Evolutionary conservation across 2,113 vertebrate species (phyloP).

Genomic region (Apaloderma vittatum): DNA sequence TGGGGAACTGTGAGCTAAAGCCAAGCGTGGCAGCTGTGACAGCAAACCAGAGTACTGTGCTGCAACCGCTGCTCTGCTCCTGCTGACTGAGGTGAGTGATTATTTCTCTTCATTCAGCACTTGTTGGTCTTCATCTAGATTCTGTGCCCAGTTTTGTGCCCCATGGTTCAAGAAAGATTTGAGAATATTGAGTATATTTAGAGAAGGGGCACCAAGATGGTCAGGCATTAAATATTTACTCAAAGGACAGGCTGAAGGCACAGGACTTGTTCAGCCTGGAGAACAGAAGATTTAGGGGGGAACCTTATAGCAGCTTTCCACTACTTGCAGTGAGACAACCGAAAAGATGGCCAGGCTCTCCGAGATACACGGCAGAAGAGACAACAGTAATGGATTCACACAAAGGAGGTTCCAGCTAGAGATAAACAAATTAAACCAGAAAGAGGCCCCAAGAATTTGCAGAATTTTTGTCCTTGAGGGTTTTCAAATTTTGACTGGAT

Average conservation of each 20-base stretch:
- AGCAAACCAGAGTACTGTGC: not conserved
- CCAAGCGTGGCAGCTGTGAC: fast-evolving
- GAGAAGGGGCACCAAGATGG: not conserved
- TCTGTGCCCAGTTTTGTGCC: not conserved
- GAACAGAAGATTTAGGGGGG: not conserved
- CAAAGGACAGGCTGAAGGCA: not conserved
- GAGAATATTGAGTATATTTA: not conserved
- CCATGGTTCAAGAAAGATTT: not conserved
- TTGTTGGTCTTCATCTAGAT: not conserved
- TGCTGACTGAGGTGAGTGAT: not conserved
- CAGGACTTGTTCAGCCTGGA: not conserved
- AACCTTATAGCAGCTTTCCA: not conserved
- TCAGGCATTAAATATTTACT: not conserved
- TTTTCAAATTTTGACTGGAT: not conserved
- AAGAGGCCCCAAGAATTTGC: not conserved
- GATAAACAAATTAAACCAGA: not conserved
- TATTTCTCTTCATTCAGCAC: not conserved
- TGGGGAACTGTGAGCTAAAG: not conserved
- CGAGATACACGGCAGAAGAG: not conserved
- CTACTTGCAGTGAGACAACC: not conserved
- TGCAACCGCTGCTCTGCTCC: not conserved
- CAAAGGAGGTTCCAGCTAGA: not conserved
- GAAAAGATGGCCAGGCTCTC: not conserved
- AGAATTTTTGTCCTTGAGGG: not conserved
- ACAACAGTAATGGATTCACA: not conserved